Evolutionary conservation across 2,888 invertebrate genomes (phyloP), one percentile per base, ranked within the genome.

Genomic region (Boloria selene): DNA sequence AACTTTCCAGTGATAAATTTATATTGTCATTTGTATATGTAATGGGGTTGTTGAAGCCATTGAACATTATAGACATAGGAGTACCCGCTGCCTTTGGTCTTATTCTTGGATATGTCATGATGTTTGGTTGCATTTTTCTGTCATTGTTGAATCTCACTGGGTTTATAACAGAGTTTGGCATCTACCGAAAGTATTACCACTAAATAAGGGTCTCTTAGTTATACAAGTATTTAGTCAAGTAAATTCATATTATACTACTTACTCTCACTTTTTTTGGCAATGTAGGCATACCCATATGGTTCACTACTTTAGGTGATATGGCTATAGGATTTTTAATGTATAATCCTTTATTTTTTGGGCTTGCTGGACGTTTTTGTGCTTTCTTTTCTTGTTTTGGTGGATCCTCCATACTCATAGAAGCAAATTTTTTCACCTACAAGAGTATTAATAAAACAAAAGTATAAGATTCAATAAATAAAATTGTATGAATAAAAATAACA

Each of bases 371-470:
- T 67, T 92, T 92, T 54, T 74, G 76, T 0, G 82, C 65, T 72
- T 87, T 90, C 72, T 84, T 90, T 3, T 88, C 87, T 22, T 42
- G 16, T 75, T 81, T 84, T 7, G 68, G 56, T 26, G 74, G 54
- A 0, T 88, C 87, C 47, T 88, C 87, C 45, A 77, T 13, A 77
- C 77, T 82, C 1, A 91, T 85, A 4, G 90, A 84, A 55, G 92
- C 92, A 83, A 92, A 92, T 70, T 92, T 91, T 76, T 90, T 92
- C 0, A 92, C 92, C 91, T 90, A 67, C 13, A 62, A 63, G 55
- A 38, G 17, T 52, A 59, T 4, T 56, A 18, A 31, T 18, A 18
- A n/a, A 64, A n/a, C 50, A 22, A 42, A 38, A 22, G 17, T 5
- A 31, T 3, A 52, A 31, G 3, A 26, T 16, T 16, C 13, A 31